Evolutionary conservation across 2,797 vertebrate species (phyloP), one percentile per base, ranked within the genome.

Genomic region (Syngnathus acus): DNA sequence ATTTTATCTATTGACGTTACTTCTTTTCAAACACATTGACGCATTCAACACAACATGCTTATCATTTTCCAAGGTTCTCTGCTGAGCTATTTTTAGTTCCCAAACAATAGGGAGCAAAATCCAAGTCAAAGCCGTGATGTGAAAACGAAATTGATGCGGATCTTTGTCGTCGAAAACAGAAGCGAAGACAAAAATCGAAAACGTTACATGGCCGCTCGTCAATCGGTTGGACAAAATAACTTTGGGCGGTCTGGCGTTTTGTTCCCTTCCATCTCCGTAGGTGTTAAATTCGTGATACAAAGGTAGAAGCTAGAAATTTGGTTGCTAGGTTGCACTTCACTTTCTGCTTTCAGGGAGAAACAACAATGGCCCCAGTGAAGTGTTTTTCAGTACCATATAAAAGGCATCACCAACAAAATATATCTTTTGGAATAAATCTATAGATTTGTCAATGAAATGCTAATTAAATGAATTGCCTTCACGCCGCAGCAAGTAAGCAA

Each of bases 271-370:
- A 11, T 54, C 21, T 23, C 23, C 1, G 9, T 54, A 9, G 37
- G 57, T 9, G 6, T 14, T 59, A 1, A 67, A 57, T 40, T 48
- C 66, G 32, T 65, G 65, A 77, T 72, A 63, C 71, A 68, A 73
- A 76, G 53, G 66, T 65, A 68, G 9, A 55, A 66, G 48, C 65
- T 67, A 66, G 72, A 66, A 67, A 74, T 72, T 58, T 58, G 53
- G 78, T 84, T 84, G 78, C 78, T 82, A 80, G 78, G 78, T 48
- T 82, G 77, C 78, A 78, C 65, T 71, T 63, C 65, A 62, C 4
- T 58, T 65, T 67, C 64, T 23, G 23, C 64, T 72, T 64, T 14
- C 63, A 63, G 60, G n/a, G 37, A 74, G 48, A 57, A 38, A 39
- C 59, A 14, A n/a, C 19, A 68, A 71, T 23, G 65, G 48, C 26